These are phyloP conservation scores for Spilarctia lutea DNA, from an alignment of 2,888 invertebrate genomes.

Conservation along the genomic window DNA sequence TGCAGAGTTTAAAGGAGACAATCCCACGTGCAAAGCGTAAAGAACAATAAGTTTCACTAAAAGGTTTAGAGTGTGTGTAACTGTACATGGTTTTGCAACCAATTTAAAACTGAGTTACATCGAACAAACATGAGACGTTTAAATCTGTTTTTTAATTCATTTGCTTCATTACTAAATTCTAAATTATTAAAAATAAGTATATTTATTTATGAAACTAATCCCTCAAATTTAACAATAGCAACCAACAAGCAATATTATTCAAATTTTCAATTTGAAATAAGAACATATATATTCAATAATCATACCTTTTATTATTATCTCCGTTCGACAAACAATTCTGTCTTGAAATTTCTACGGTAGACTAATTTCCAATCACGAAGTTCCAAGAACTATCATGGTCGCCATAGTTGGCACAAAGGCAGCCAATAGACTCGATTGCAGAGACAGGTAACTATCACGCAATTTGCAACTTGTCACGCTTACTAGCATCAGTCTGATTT, in stretches of 20 bases:
- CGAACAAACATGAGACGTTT: too few species aligned
- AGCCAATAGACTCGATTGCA: conserved; percentile 43
- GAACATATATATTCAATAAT: not conserved
- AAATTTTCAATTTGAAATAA: too few species aligned
- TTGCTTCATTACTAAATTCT: too few species aligned
- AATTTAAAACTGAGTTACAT: too few species aligned
- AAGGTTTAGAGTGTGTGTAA: not conserved
- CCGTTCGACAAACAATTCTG: not conserved
- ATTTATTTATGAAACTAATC: not conserved
- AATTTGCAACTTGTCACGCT: conserved; percentile 40
- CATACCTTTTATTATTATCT: not conserved
- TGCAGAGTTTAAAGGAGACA: not conserved
- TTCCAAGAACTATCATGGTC: conserved; percentile 16
- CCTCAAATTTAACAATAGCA: not conserved
- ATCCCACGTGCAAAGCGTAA: not conserved
- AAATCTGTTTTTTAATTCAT: too few species aligned
- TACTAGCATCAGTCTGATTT: conserved; percentile 22
- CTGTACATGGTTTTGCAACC: not conserved
- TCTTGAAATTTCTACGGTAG: not conserved
- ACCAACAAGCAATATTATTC: not conserved
- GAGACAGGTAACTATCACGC: conserved; percentile 39
- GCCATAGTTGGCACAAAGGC: conserved; percentile 39
- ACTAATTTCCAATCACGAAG: conserved; percentile 11
- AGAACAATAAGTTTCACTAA: not conserved
- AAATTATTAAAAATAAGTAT: too few species aligned